Percentiles rank a stretch among this genome's conserved stretches.
Conservation (phyloP, 2,888 invertebrate genomes). For the Leptinotarsa peninsularis region DNA sequence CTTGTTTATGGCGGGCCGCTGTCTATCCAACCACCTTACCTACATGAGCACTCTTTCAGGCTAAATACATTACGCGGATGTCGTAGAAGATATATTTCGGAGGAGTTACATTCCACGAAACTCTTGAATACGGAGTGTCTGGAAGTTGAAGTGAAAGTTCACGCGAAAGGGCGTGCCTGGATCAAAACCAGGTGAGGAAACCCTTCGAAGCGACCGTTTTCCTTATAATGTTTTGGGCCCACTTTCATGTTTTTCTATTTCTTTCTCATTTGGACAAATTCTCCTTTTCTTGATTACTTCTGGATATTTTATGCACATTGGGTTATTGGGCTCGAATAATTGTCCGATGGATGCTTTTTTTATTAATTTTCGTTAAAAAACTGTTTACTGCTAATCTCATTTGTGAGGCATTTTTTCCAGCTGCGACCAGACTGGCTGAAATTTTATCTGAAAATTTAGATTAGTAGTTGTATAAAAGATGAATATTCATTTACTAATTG, state of each 20-base stretch:
- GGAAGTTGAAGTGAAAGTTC: conserved; percentile 14
- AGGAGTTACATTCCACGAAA: conserved; percentile 40
- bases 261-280: no score
- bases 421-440: no score
- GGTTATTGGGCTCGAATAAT: no score
- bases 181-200: conserved; percentile 3
- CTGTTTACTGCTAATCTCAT: no score
- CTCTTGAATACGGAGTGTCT: conserved; percentile 31
- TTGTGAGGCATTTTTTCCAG: no score
- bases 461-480: no score
- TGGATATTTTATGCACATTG: no score
- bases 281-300: no score
- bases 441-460: no score
- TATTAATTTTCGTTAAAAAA: no score
- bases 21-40: conserved; percentile 50
- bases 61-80: conserved; percentile 51
- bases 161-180: not conserved
- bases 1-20: conserved; percentile 54
- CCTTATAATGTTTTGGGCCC: not conserved
- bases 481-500: no score
- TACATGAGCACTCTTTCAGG: conserved; percentile 45
- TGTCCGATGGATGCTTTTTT: no score
- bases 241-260: not conserved
- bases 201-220: not conserved
- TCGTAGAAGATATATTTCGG: conserved; percentile 48